Base-by-base conservation (phyloP, 2,888 invertebrate species). In the Sphaerophoria rueppellii region DNA sequence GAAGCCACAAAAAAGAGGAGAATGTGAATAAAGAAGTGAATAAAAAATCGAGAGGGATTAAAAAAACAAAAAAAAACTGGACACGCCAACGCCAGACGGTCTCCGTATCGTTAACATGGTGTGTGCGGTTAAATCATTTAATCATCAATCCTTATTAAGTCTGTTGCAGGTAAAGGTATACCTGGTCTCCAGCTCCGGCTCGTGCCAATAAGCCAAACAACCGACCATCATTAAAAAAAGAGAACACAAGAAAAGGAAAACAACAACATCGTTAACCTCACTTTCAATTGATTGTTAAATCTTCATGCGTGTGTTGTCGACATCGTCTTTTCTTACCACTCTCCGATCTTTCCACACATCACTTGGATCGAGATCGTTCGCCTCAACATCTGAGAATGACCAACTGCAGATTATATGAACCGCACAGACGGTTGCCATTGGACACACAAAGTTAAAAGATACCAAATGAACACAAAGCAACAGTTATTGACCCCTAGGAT, bases 91-190 rank as follows among this genome's bases (percentile, higher is more conserved):
- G 48, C 65, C 82, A 79, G 83, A 79, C 83, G 80, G 75, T 60
- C 54, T 40, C 43, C 61, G 24, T 46, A 24, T 24, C 24, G 46
- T 34, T 43, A 48, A 37, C 37, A 35, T 46, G 16, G 4, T 7
- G 16, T 61, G 75, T 83, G 79, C 69, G 83, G 83, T 79, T 79
- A 83, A 74, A 83, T 83, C 83, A 69, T 83, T 83, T 77, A 72
- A 79, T 80, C 80, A 72, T 82, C 61, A 46, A 82, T 50, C 34
- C 61, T 60, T 63, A 57, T 78, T 35, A 61, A 52, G 61, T 24
- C 24, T 24, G 24, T 24, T 24, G 24, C 48, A 14, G 58, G n/a
- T 12, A 46, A 16, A 32, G 11, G 14, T 81, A 24, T 24, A 61
- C 73, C 65, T 82, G 58, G 46, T 24, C 6, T 12, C 12, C 24